phyloP scores from a whole-genome alignment of 2,888 invertebrate genomes.

The Synergus umbraculus region DNA sequence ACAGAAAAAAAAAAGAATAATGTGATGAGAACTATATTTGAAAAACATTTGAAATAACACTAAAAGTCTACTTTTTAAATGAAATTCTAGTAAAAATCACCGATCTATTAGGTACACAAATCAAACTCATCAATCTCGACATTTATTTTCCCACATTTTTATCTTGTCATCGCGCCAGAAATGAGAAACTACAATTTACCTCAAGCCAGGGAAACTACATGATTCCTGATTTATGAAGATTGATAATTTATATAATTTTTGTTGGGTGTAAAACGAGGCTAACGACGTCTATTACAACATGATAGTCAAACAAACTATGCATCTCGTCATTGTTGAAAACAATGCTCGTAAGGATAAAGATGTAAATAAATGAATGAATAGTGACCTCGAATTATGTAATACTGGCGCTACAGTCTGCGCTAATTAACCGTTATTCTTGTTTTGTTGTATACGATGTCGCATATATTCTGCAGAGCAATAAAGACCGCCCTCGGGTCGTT shows the following conservation, averaged over 20 bases:
- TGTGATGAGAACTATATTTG: background rate
- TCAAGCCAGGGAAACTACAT: background rate
- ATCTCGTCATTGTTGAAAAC: background rate
- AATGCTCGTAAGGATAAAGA: conserved; percentile 9
- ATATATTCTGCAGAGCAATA: conserved; percentile 4
- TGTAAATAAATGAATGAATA: conserved; percentile 36
- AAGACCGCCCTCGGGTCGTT: conserved; percentile 32
- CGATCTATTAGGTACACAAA: too few species aligned
- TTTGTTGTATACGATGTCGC: conserved; percentile 32
- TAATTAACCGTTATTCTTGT: conserved; percentile 18
- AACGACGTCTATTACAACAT: background rate
- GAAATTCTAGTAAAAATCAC: background rate
- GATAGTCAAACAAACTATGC: background rate
- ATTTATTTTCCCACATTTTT: too few species aligned
- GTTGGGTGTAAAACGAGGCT: background rate
- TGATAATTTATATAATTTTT: background rate
- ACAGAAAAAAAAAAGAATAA: background rate
- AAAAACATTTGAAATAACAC: background rate
- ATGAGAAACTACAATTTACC: background rate
- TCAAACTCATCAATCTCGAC: too few species aligned
- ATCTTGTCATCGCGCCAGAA: too few species aligned
- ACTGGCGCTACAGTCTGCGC: conserved; percentile 9
- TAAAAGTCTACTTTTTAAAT: too few species aligned
- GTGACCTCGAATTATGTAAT: conserved; percentile 30
- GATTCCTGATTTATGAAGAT: background rate